Percentiles rank a stretch among this genome's conserved stretches.
These are phyloP conservation scores for Carcharodon carcharias DNA, from an alignment of 2,797 vertebrate species.

Conservation along the genomic window DNA sequence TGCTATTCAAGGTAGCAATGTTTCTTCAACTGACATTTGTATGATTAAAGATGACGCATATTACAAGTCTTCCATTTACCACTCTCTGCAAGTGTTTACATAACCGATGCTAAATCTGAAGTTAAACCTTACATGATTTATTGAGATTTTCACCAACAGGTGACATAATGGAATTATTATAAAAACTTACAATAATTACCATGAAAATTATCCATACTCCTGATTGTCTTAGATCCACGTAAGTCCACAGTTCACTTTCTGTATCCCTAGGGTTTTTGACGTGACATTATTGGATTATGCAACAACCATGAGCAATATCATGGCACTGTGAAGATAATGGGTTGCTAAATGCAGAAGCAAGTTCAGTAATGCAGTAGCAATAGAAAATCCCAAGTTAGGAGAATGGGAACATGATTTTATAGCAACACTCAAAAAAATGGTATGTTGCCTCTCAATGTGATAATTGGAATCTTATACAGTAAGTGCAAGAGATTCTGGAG, in stretches of 20 bases:
- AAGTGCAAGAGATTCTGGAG: not conserved
- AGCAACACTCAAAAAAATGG: not conserved
- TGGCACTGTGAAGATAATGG: not conserved
- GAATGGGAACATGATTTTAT: not conserved
- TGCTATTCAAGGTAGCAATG: not conserved
- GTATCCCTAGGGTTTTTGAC: not conserved
- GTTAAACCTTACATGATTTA: not conserved
- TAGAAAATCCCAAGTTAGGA: not conserved
- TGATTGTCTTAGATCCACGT: not conserved
- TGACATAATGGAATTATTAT: constrained; percentile 8
- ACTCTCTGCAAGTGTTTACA: not conserved
- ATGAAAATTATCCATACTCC: not conserved
- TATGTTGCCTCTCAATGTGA: not conserved
- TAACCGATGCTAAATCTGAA: not conserved
- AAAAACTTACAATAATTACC: not conserved
- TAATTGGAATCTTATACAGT: not conserved
- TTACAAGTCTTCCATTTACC: constrained; percentile 30
- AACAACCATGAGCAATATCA: not conserved
- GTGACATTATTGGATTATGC: not conserved
- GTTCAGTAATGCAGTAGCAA: not conserved
- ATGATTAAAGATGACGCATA: constrained; percentile 33
- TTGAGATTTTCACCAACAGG: constrained; percentile 16
- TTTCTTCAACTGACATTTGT: constrained; percentile 28
- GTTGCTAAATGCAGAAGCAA: not conserved
- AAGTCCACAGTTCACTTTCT: not conserved